phyloP scores from a whole-genome alignment of 35 echinoderm and acorn worm genomes.

The Apostichopus japonicus region DNA sequence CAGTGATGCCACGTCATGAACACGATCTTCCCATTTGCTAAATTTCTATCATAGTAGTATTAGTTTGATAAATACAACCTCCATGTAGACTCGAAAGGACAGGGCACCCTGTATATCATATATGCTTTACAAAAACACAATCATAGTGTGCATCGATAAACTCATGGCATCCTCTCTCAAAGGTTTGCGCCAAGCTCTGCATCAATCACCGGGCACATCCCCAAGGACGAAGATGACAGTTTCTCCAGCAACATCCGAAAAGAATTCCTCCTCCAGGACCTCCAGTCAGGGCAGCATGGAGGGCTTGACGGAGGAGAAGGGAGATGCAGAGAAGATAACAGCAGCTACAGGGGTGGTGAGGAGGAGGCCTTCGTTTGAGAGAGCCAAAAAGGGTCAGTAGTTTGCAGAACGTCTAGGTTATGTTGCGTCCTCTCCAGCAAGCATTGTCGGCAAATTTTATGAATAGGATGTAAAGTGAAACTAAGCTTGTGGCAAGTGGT shows the following conservation, averaged over 20 bases:
- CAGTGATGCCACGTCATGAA: no score
- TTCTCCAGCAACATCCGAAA: slow-evolving; percentile 75
- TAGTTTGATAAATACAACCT: no score
- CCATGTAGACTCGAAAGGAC: no score
- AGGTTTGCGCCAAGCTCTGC: slow-evolving; percentile 86
- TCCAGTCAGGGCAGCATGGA: slow-evolving; percentile 77
- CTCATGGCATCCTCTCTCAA: background rate
- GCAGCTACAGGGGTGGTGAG: slow-evolving; percentile 66
- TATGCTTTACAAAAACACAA: no score
- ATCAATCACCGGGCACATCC: slow-evolving; percentile 76
- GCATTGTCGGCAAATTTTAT: no score
- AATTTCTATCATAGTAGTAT: no score
- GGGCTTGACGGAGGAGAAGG: slow-evolving; percentile 36
- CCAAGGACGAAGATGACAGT: slow-evolving; percentile 63
- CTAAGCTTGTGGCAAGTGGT: no score
- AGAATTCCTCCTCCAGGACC: slow-evolving; percentile 62
- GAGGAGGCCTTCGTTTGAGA: slow-evolving; percentile 86
- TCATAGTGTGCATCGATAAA: no score
- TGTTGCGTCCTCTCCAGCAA: no score
- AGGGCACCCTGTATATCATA: background rate
- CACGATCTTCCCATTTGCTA: no score
- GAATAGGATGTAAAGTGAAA: no score
- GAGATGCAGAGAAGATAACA: slow-evolving; percentile 57
- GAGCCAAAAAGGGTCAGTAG: slow-evolving; percentile 65
- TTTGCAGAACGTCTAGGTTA: no score